Conservation (phyloP, 2,888 invertebrate genomes). For the Chrysodeixis includens region DNA sequence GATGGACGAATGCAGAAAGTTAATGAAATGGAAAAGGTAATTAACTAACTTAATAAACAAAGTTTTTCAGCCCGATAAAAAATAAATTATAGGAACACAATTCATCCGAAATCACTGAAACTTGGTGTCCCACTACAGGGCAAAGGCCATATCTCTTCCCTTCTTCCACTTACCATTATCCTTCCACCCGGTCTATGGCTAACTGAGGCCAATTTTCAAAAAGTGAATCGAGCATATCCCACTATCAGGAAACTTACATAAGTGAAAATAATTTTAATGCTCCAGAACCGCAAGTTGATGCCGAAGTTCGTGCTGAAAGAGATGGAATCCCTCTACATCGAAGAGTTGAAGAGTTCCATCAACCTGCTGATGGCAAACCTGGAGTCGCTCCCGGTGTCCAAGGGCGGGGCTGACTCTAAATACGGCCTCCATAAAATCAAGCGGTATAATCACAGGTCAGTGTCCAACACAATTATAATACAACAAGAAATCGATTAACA, state of each 20-base stretch:
- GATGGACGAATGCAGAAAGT: conserved; percentile 99
- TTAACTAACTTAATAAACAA: too few species aligned
- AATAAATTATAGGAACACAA: too few species aligned
- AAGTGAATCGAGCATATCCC: too few species aligned
- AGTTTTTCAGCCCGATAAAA: too few species aligned
- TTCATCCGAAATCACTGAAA: too few species aligned
- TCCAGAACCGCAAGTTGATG: conserved; percentile 98
- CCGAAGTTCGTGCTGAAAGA: conserved; percentile 99
- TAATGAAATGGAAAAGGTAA: conserved; percentile 98
- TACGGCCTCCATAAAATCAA: conserved; percentile 99
- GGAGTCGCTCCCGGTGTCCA: conserved; percentile 99
- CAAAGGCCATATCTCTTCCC: too few species aligned
- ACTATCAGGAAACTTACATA: too few species aligned
- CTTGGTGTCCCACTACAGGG: too few species aligned
- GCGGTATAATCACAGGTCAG: conserved; percentile 99
- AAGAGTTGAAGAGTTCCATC: conserved; percentile 99
- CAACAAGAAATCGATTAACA: not conserved
- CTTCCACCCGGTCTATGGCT: too few species aligned
- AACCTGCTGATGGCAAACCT: conserved; percentile 99
- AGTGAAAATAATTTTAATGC: conserved; percentile 13
- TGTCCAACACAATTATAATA: conserved; percentile 38
- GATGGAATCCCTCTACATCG: conserved; percentile 99
- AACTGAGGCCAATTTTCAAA: too few species aligned
- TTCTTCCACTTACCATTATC: too few species aligned
- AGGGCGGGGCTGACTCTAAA: conserved; percentile 99